Evolutionary conservation across 2,888 invertebrate genomes (phyloP), one percentile per base, ranked within the genome.

Genomic region (Rotaria socialis): DNA sequence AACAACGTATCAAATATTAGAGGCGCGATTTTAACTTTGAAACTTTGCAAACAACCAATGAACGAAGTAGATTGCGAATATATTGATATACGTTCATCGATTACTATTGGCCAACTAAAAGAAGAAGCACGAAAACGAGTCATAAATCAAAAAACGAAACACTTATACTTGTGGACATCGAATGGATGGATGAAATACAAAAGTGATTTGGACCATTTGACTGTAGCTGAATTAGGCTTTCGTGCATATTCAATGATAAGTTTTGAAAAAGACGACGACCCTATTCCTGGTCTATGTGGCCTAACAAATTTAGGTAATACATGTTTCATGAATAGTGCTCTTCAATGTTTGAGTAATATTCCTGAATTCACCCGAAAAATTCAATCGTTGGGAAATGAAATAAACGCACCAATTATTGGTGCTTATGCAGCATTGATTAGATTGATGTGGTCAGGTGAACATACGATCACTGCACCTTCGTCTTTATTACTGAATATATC

Each of bases 321-420:
- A 24, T 80, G 80, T 47, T 80, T 47, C n/a, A 80, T 80, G 24
- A 80, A 80, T 80, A 80, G 80, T 80, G 80, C 80, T n/a, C 80
- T 80, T 47, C 80, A 80, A 24, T 80, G 80, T 80, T 47, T 80
- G 35, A 80, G 47, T 47, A 80, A 47, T 80, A 80, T 80, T 47
- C 80, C 80, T 22, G 43, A 80, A 80, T 80, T 80, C 1, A 80
- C 47, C 22, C 19, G 16, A 43, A 10, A 43, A n/a, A 47, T 47
- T 16, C 14, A 47, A 7, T 43, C 24, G 24, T 43, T 47, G 24
- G 47, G n/a, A n/a, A 24, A 43, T 43, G 80, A 43, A 47, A 47
- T 47, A 2, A 47, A 80, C n/a, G 43, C 43, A 24, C 80, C 80
- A n/a, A 24, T 80, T 1, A 41, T 43, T 80, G 80, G 47, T 80